Evolutionary conservation across 2,797 vertebrate species (phyloP), one percentile per base, ranked within the genome.

Genomic region (Anableps anableps): DNA sequence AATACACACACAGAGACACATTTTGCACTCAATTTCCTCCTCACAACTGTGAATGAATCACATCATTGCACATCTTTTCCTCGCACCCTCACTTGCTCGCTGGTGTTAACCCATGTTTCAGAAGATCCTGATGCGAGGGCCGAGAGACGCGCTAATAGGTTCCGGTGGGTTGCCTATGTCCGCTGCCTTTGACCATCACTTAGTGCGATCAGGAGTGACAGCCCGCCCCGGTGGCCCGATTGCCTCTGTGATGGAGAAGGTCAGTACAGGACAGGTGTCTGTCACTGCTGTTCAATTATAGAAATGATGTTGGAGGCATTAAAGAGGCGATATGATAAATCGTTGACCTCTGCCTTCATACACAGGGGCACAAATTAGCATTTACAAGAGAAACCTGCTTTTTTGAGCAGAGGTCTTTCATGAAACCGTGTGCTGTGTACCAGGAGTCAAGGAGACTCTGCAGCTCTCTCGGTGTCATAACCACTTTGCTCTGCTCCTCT

Each of bases 151-250:
- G 43, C 81, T 92, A 90, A 94, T 89, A 75, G 85, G 84, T 89
- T 91, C 81, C 72, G 6, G 48, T 73, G 75, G 60, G 87, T 75
- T 75, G 86, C 76, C 68, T 80, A 0, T 36, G 72, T 55, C 76
- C 8, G 76, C 76, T 53, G 78, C 72, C 0, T 82, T 83, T 86
- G 80, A 90, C 68, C 84, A 86, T 92, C 91, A 86, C 79, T 91
- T 87, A 82, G 77, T 10, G 5, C 47, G 31, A 93, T 88, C 36
- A 26, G 83, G 74, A 88, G 81, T 88, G 93, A 92, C 90, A 86
- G 79, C 11, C 21, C 1, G 74, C 81, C 82, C 85, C 43, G 5
- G 68, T 75, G 80, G 79, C 74, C 50, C 78, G 78, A 70, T 76
- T 31, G 31, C 74, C 77, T 80, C 2, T 23, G 83, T 89, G 90